These are phyloP conservation scores for Agrochola circellaris DNA, from an alignment of 2,888 invertebrate species.

Conservation along the genomic window DNA sequence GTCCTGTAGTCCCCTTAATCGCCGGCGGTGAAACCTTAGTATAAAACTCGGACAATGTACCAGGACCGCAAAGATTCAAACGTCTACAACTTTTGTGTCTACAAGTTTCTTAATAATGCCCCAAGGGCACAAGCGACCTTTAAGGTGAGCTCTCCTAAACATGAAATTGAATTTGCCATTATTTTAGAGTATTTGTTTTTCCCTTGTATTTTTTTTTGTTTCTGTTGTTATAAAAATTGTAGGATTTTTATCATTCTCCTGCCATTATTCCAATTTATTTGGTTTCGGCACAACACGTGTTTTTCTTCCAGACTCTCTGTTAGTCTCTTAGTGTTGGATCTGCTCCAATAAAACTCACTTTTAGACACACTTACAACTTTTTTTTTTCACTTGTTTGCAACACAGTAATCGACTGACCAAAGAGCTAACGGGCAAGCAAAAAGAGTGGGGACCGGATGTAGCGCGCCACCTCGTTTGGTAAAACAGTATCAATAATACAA, in stretches of 20 bases:
- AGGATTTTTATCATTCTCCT: not conserved
- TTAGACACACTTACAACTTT: too few species aligned
- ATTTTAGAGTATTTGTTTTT: constrained; percentile 10
- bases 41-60: constrained; percentile 2
- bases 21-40: not conserved
- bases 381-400: too few species aligned
- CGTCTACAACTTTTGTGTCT: constrained; percentile 22
- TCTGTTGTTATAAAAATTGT: not conserved
- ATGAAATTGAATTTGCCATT: not conserved
- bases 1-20: too few species aligned
- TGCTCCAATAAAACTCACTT: too few species aligned
- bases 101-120: constrained; percentile 50
- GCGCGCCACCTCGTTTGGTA: too few species aligned
- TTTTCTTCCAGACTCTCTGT: not conserved
- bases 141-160: constrained; percentile 30
- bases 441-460: too few species aligned
- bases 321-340: too few species aligned
- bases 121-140: constrained; percentile 18
- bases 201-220: not conserved
- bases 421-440: too few species aligned
- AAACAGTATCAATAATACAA: too few species aligned
- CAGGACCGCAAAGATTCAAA: constrained; percentile 11
- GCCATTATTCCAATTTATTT: too few species aligned
- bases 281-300: too few species aligned
- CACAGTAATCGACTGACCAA: too few species aligned